Conservation (phyloP, 2,888 invertebrate genomes). For the Parnassius smintheus region DNA sequence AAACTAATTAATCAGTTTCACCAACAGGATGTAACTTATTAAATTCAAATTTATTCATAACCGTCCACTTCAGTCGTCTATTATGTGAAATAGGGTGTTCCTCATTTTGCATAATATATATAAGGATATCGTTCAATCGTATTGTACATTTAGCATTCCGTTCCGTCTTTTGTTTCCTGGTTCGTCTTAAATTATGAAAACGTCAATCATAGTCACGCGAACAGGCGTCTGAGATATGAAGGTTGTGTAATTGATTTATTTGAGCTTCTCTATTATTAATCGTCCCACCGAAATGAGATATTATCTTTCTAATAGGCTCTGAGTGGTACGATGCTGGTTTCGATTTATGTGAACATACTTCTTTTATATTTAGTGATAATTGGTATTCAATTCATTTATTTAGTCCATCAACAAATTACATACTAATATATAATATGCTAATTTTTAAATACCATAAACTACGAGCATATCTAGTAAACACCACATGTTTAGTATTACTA, state of each 20-base stretch:
- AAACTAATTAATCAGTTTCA: no score
- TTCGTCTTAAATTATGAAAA: slow-evolving; percentile 6
- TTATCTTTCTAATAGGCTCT: background rate
- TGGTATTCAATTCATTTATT: no score
- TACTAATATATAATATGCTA: no score
- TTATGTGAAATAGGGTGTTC: slow-evolving; percentile 1
- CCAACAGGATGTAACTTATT: background rate
- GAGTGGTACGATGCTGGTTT: background rate
- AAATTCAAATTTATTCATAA: background rate
- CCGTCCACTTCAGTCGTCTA: background rate
- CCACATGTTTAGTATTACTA: no score
- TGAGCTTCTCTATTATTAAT: background rate
- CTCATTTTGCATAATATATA: background rate
- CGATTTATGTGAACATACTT: background rate
- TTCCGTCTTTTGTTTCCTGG: slow-evolving; percentile 4
- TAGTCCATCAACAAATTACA: no score
- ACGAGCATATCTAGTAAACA: no score
- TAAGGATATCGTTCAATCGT: background rate
- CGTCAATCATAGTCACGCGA: background rate
- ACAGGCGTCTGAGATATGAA: slow-evolving; percentile 5
- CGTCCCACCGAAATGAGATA: background rate
- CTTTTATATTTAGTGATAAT: no score
- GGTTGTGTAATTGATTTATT: slow-evolving; percentile 5
- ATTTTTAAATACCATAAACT: no score
- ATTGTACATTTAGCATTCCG: background rate